phyloP scores from a whole-genome alignment of 1,140 invertebrate species.

The Panagrolaimus sp. region DNA sequence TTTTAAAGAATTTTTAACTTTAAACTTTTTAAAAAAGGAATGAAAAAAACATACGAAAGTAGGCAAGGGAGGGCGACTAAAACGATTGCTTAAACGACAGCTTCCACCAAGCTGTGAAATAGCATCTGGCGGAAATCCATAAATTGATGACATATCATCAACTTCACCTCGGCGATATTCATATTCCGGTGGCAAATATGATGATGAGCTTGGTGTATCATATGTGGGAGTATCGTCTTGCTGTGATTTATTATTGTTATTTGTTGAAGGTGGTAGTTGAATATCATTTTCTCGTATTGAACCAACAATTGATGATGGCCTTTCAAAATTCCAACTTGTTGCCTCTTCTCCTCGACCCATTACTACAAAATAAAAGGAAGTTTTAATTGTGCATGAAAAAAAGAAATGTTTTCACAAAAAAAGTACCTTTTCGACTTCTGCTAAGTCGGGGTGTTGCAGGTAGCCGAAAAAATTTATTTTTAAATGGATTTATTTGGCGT shows the following conservation, averaged over 20 bases:
- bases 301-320: conserved; percentile 22
- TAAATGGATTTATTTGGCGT: conserved; percentile 52
- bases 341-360: conserved; percentile 41
- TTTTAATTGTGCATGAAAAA: conserved; percentile 12
- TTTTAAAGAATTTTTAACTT: not conserved
- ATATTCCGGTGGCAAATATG: not conserved
- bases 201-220: not conserved
- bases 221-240: too few relatives aligned
- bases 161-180: not conserved
- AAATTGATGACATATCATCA: conserved; percentile 9
- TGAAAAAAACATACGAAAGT: conserved; percentile 3
- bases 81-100: conserved; percentile 10
- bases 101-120: conserved; percentile 8
- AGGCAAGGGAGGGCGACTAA: not conserved
- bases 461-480: conserved; percentile 44
- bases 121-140: conserved; percentile 10
- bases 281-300: not conserved
- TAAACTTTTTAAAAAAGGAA: not conserved
- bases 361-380: conserved; percentile 25
- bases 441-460: conserved; percentile 47
- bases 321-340: conserved; percentile 51
- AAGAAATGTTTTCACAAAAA: not conserved
- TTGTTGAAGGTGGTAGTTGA: too few relatives aligned
- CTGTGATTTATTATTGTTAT: too few relatives aligned
- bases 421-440: conserved; percentile 41